Conservation (phyloP, 2,113 vertebrate genomes). For the Brevimyrus niger region DNA sequence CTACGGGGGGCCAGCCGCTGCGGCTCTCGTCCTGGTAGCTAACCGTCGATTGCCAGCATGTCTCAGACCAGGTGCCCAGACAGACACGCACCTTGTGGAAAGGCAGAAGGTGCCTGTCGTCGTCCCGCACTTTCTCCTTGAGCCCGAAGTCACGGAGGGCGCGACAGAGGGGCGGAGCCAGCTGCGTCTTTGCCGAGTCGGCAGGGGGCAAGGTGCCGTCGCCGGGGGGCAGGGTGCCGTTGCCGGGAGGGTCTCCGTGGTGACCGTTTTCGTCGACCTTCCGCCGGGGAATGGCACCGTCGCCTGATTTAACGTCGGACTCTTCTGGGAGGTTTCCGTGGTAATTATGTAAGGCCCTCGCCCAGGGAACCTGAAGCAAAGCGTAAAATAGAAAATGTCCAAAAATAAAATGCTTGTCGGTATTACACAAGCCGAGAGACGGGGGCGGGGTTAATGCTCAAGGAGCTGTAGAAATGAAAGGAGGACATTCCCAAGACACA, state of each 20-base stretch:
- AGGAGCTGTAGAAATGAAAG: not conserved
- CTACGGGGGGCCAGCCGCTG: not conserved
- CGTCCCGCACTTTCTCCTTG: conserved; percentile 56
- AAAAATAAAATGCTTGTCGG: not conserved
- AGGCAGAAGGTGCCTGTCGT: conserved; percentile 63
- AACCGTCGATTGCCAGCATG: not conserved
- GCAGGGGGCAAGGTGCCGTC: conserved; percentile 54
- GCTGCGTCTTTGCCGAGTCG: conserved; percentile 58
- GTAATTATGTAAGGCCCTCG: conserved; percentile 63
- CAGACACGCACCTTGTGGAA: conserved; percentile 67
- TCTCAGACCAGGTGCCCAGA: not conserved
- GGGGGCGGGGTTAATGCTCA: not conserved
- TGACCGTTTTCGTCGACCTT: conserved; percentile 74
- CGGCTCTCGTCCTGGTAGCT: not conserved
- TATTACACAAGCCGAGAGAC: not conserved
- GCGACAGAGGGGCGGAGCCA: conserved; percentile 64
- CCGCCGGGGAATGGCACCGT: conserved; percentile 59
- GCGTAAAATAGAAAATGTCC: not conserved
- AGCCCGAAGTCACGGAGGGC: conserved; percentile 71
- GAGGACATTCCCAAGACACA: not conserved
- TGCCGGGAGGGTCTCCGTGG: conserved; percentile 62
- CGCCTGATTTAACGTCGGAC: conserved; percentile 65
- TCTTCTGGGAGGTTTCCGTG: conserved; percentile 63
- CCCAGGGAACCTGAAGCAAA: conserved; percentile 61
- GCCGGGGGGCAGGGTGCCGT: conserved; percentile 56